Percentiles rank a stretch among this genome's conserved stretches.
Conservation (phyloP, 2,113 vertebrate genomes). For the Clinocottus analis region DNA sequence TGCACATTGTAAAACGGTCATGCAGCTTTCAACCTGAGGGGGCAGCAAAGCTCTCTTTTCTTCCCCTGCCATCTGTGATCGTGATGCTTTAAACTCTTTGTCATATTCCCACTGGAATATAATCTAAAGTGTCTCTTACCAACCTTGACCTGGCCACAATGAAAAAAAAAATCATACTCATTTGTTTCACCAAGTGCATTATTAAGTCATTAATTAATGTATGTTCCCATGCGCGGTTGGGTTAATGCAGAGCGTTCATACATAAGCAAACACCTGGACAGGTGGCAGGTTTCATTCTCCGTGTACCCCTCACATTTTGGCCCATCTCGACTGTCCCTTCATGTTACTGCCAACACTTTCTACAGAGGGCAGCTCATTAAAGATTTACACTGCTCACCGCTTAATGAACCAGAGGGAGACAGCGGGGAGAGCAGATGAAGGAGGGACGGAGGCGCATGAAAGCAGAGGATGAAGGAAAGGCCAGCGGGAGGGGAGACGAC, state of each 20-base stretch:
- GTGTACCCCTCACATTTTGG: not conserved
- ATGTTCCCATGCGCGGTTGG: not conserved
- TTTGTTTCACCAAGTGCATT: not conserved
- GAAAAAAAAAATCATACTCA: not conserved
- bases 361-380: slow-evolving; percentile 51
- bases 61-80: not conserved
- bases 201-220: not conserved
- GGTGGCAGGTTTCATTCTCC: not conserved
- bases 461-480: slow-evolving; percentile 26
- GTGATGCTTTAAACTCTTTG: not conserved
- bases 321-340: slow-evolving; percentile 23
- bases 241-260: not conserved
- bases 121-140: not conserved
- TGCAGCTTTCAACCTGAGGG: not conserved
- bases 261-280: not conserved
- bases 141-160: not conserved
- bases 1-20: not conserved
- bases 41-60: not conserved
- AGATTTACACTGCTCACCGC: slow-evolving; percentile 39
- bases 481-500: not conserved
- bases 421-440: slow-evolving; percentile 26
- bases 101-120: not conserved
- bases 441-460: slow-evolving; percentile 4
- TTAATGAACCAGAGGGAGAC: slow-evolving; percentile 43
- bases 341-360: slow-evolving; percentile 32